Percentiles rank a stretch among this genome's conserved stretches.
These are phyloP conservation scores for Monopterus albus DNA, from an alignment of 2,113 vertebrate genomes.

Conservation along the genomic window DNA sequence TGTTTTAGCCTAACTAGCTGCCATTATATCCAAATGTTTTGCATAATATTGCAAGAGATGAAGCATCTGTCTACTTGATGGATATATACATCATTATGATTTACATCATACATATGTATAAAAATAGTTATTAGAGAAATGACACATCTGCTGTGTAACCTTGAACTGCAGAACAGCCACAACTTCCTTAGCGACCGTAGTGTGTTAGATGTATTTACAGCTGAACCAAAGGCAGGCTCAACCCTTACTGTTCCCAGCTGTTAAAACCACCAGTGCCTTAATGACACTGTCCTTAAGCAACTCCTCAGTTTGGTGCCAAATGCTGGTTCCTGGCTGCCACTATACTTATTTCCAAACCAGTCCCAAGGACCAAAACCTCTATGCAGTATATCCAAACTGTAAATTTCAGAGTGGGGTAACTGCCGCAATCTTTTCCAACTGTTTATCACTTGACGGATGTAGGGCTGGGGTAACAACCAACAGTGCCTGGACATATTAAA, in stretches of 20 bases:
- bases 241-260: slow-evolving; percentile 16
- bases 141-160: slow-evolving; percentile 26
- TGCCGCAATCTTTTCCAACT: slow-evolving; percentile 16
- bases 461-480: background rate
- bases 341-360: slow-evolving; percentile 60
- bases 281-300: slow-evolving; percentile 48
- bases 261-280: slow-evolving; percentile 14
- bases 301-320: slow-evolving; percentile 30
- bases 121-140: too few relatives aligned
- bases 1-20: too few relatives aligned
- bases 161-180: slow-evolving; percentile 11
- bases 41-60: too few relatives aligned
- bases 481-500: background rate
- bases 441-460: slow-evolving; percentile 41
- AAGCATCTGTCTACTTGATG: too few relatives aligned
- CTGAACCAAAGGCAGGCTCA: slow-evolving; percentile 25
- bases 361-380: slow-evolving; percentile 43
- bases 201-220: slow-evolving; percentile 38
- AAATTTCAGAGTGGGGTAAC: slow-evolving; percentile 41
- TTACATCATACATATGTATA: too few relatives aligned
- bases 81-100: too few relatives aligned
- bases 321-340: slow-evolving; percentile 35
- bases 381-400: slow-evolving; percentile 14
- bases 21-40: too few relatives aligned
- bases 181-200: background rate